A percentile compares a stretch with the other conserved stretches of the same genome.
phyloP scores from a whole-genome alignment of 2,113 vertebrate genomes.

The Bufo bufo region DNA sequence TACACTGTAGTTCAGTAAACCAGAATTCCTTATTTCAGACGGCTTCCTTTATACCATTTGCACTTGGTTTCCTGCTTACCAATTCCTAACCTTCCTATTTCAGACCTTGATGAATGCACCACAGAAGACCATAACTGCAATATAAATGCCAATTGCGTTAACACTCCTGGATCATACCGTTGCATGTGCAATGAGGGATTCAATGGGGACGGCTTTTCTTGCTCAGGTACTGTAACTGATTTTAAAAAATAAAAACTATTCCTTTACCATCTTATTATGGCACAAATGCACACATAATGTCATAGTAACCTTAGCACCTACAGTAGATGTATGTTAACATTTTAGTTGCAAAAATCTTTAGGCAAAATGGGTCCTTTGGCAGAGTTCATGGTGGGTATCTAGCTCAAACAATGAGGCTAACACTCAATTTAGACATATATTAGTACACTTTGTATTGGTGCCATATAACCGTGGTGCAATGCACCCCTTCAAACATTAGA shows the following conservation, averaged over 20 bases:
- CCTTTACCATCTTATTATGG: fast-evolving
- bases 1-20: background rate
- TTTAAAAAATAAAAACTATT: background rate
- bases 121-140: constrained; percentile 86
- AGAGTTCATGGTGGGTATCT: too few relatives aligned
- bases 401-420: too few relatives aligned
- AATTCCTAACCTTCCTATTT: background rate
- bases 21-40: background rate
- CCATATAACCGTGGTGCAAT: too few relatives aligned
- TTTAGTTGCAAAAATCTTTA: too few relatives aligned
- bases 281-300: background rate
- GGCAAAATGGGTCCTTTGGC: too few relatives aligned
- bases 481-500: background rate
- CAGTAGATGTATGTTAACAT: background rate
- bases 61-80: too few relatives aligned
- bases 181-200: constrained; percentile 88
- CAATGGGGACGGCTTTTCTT: constrained; percentile 85
- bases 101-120: constrained; percentile 88
- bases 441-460: background rate
- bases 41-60: too few relatives aligned
- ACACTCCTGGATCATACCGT: constrained; percentile 87
- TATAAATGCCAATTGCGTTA: constrained; percentile 84
- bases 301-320: background rate
- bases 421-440: too few relatives aligned
- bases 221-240: constrained; percentile 76